These are phyloP conservation scores for Gopherus evgoodei DNA, from an alignment of 2,113 vertebrate species.

Conservation along the genomic window DNA sequence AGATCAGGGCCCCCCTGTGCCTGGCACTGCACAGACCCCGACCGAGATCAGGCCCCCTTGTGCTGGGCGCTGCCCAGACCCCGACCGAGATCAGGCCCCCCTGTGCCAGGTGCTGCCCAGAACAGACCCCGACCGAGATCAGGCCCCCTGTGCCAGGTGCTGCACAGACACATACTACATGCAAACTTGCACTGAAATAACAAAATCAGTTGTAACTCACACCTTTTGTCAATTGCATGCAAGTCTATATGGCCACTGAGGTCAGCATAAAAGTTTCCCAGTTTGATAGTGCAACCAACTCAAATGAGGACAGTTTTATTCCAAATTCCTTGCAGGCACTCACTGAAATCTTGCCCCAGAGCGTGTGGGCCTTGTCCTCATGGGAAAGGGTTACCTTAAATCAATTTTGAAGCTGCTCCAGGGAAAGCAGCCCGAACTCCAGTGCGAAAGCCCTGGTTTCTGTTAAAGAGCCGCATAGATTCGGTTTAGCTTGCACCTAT, in stretches of 20 bases:
- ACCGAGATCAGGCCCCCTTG: background rate
- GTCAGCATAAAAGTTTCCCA: background rate
- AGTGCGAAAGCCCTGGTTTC: background rate
- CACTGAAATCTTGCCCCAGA: background rate
- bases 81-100: background rate
- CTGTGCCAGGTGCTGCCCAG: fast-evolving
- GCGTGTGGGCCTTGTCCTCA: background rate
- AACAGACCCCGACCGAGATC: no score
- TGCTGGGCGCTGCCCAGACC: background rate
- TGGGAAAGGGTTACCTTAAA: background rate
- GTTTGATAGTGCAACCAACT: background rate
- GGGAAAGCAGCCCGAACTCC: no score
- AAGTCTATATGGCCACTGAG: background rate
- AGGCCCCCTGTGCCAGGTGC: no score
- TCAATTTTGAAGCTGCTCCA: background rate
- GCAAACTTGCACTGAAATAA: background rate
- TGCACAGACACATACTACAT: background rate
- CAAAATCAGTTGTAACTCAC: background rate
- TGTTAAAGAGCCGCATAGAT: background rate
- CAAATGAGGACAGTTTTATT: background rate
- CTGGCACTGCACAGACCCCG: fast-evolving
- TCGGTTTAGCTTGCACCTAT: background rate
- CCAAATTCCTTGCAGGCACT: background rate
- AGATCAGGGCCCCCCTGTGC: background rate
- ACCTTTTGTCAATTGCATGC: background rate